Conservation (phyloP, 2,113 vertebrate genomes). For the Dipodomys merriami region DNA sequence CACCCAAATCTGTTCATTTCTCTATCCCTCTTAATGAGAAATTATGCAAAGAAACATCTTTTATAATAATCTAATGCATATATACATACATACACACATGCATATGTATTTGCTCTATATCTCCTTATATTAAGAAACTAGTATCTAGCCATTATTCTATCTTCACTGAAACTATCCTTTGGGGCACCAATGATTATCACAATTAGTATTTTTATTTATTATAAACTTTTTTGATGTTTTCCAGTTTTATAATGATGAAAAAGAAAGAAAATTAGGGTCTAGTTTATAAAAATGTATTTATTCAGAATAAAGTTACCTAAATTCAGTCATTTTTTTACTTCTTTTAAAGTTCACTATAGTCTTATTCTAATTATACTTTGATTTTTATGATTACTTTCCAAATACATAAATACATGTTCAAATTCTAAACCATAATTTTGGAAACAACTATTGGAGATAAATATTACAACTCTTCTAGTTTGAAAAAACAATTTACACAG, state of each 20-base stretch:
- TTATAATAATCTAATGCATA: too few species aligned
- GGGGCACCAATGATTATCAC: conserved; percentile 1
- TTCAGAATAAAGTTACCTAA: conserved; percentile 13
- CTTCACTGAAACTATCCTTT: conserved; percentile 30
- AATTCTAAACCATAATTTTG: conserved; percentile 3
- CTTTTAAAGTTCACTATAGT: conserved; percentile 44
- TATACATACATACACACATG: too few species aligned
- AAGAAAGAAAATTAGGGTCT: background rate
- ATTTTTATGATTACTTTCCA: conserved; percentile 51
- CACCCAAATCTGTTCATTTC: background rate
- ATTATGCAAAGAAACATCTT: background rate
- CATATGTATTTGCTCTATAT: background rate
- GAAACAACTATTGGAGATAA: conserved; percentile 41
- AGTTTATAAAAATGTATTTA: conserved; percentile 16
- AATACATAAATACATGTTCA: background rate
- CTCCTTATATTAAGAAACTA: background rate
- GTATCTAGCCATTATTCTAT: background rate
- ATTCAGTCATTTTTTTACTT: conserved; percentile 14
- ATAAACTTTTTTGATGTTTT: background rate
- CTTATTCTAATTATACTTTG: conserved; percentile 46
- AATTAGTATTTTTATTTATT: conserved; percentile 29
- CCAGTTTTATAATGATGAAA: background rate
- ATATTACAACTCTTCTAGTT: background rate
- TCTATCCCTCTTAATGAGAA: background rate
- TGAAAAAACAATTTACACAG: background rate